Base-by-base conservation (phyloP, 2,888 invertebrate species). In the Tanytarsus gracilentus region DNA sequence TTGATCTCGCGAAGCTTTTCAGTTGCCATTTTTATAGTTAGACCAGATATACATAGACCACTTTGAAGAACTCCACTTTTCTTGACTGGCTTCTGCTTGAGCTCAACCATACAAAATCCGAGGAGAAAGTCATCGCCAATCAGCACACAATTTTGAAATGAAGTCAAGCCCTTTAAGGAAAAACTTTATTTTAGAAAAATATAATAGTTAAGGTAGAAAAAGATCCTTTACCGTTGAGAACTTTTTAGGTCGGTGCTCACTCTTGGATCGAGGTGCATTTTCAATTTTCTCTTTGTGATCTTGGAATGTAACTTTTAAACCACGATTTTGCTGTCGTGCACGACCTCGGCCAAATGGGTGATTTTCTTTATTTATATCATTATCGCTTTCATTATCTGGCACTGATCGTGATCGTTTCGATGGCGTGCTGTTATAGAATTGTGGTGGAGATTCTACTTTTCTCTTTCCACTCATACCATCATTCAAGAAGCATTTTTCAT, bases 121-220 rank as follows among this genome's bases (percentile, higher is more conserved):
- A 74, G 64, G 30, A 74, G 67, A 61, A 73, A 73, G 64, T 74
- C 74, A 65, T 74, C 73, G 36, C 74, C 73, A 62, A 74, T 58
- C 6, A 74, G 62, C n/a, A 71, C 70, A 63, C 72, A 72, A 61
- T 71, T 70, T 61, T 72, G 66, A 3, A 73, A 65, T 62, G 68
- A 70, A 49, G 73, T 33, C 7, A 9, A 5, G 3, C 36, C 36
- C 49, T 49, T 1, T 6, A n/a, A n/a, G n/a, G n/a, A n/a, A 29
- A 29, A 29, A 29, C 9, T 29, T 29, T 9, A 4, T 14, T 3
- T n/a, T 3, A 11, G 14, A 21, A 9, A 3, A 8, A 21, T 44
- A 44, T 11, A 5, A n/a, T n/a, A 11, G n/a, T 11, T 2, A 11
- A 33, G n/a, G 3, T 11, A 33, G n/a, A 3, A 4, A 4, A 33